phyloP scores from a whole-genome alignment of 1,140 invertebrate species.

The Drosophila takahashii region DNA sequence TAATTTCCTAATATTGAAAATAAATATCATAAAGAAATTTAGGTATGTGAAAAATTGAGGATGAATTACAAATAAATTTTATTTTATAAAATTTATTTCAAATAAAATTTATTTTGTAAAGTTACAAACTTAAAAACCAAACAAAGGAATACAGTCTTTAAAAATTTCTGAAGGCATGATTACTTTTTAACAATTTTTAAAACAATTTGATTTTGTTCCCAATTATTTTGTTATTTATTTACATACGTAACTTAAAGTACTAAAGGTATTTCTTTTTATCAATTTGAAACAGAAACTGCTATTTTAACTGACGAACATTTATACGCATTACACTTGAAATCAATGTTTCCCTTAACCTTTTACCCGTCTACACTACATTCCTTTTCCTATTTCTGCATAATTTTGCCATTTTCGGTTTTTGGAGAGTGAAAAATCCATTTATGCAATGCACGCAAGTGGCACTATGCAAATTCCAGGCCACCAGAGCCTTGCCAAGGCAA shows the following conservation, averaged over 20 bases:
- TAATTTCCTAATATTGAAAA: conserved; percentile 17
- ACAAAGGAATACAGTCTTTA: no score
- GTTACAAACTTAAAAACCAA: no score
- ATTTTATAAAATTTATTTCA: no score
- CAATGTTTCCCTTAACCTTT: conserved; percentile 1
- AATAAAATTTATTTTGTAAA: no score
- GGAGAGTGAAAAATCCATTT: conserved; percentile 35
- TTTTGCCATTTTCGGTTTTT: conserved; percentile 31
- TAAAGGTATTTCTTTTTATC: conserved; percentile 19
- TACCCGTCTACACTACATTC: neutral
- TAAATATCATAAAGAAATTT: neutral
- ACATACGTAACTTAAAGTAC: neutral
- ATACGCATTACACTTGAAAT: conserved; percentile 28
- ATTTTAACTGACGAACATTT: conserved; percentile 12
- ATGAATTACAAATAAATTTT: no score
- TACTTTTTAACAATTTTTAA: no score
- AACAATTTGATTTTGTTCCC: no score
- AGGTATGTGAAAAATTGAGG: no score
- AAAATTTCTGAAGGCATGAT: no score
- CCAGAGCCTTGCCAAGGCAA: conserved; percentile 10
- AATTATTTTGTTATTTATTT: no score
- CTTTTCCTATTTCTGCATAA: conserved; percentile 34
- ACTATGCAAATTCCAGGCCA: conserved; percentile 48
- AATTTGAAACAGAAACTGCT: conserved; percentile 17
- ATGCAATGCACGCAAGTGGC: conserved; percentile 51